Conservation (phyloP, 2,797 vertebrate species). For the Semaprochilodus insignis region DNA sequence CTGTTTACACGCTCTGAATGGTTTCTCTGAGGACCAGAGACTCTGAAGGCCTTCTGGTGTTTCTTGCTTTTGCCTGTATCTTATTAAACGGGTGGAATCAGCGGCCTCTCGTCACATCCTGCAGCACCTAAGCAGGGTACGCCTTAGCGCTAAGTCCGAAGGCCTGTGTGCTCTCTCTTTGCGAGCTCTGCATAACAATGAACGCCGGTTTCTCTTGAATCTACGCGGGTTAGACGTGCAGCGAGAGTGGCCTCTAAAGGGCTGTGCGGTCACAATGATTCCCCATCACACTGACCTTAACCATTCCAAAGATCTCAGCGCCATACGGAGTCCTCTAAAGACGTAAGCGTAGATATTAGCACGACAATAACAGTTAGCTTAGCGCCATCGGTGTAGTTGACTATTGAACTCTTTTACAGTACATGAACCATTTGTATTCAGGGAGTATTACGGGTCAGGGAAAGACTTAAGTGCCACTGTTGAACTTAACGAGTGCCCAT, state of each 20-base stretch:
- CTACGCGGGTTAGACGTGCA: neutral
- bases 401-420: conserved; percentile 43
- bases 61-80: neutral
- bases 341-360: conserved; percentile 26
- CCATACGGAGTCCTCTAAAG: conserved; percentile 49
- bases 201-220: conserved; percentile 6
- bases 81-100: conserved; percentile 5
- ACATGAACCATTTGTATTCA: conserved; percentile 51
- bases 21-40: conserved; percentile 36
- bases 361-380: neutral
- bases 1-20: conserved; percentile 23
- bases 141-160: no score
- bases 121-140: no score
- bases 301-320: conserved; percentile 48
- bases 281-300: conserved; percentile 55
- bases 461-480: conserved; percentile 69
- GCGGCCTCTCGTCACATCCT: neutral
- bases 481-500: conserved; percentile 66
- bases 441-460: conserved; percentile 62
- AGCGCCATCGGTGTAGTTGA: neutral
- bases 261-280: conserved; percentile 56
- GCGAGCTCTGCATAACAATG: neutral
- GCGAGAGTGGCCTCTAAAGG: conserved; percentile 30
- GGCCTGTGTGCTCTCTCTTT: neutral
- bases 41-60: conserved; percentile 7